phyloP scores from a whole-genome alignment of 2,888 invertebrate species.

The Mylabris sibirica region DNA sequence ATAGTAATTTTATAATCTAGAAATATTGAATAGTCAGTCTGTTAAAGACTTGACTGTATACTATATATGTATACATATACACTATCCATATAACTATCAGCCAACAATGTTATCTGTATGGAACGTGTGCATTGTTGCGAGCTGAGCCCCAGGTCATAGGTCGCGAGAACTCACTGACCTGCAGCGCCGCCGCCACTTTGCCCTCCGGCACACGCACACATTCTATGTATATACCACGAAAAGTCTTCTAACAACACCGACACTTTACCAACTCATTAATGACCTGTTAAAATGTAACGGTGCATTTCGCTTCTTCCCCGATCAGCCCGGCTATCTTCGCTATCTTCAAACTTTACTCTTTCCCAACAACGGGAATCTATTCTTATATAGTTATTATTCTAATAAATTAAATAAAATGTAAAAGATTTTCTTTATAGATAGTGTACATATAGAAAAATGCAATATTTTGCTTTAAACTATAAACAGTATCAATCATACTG shows the following conservation, averaged over 20 bases:
- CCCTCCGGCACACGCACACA: constrained; percentile 24
- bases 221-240: constrained; percentile 25
- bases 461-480: neutral
- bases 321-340: neutral
- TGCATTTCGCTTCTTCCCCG: constrained; percentile 1
- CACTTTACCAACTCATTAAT: constrained; percentile 33
- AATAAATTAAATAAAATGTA: neutral
- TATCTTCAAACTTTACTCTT: neutral
- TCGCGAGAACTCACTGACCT: constrained; percentile 61
- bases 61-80: neutral
- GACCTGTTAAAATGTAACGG: constrained; percentile 34
- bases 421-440: neutral
- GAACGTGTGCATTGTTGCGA: constrained; percentile 52
- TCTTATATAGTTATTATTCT: neutral
- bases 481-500: constrained; percentile 9
- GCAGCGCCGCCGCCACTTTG: constrained; percentile 40
- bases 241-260: constrained; percentile 25
- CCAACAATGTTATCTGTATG: constrained; percentile 45
- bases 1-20: neutral
- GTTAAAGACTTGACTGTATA: neutral
- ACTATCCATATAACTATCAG: constrained; percentile 7
- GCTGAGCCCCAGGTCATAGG: constrained; percentile 52
- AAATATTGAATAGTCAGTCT: neutral
- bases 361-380: constrained; percentile 13
- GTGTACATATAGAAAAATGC: neutral